Evolutionary conservation across 1,140 invertebrate species (phyloP).

Genomic region (Coelopa frigida): DNA sequence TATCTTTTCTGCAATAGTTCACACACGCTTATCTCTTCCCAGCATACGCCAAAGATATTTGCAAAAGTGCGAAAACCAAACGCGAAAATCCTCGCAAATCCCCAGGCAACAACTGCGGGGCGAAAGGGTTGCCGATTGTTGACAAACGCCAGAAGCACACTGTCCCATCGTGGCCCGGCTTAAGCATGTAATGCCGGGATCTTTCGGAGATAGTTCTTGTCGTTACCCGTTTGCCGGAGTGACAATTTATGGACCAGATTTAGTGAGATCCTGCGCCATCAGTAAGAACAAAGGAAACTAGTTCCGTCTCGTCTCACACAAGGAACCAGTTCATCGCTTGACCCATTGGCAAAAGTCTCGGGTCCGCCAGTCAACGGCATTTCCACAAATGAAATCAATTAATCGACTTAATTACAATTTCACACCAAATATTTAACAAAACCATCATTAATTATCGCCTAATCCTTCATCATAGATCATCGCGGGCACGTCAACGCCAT

Average conservation of each 20-base stretch:
- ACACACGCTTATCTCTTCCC: slow-evolving; percentile 7
- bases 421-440: slow-evolving; percentile 1
- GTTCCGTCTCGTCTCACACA: neutral
- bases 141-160: too few species aligned
- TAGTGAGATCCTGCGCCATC: too few species aligned
- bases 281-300: neutral
- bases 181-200: too few species aligned
- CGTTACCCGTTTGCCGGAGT: too few species aligned
- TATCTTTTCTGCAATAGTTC: slow-evolving; percentile 9
- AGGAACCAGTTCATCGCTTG: neutral
- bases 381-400: neutral
- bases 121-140: too few species aligned
- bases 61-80: neutral
- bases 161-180: too few species aligned
- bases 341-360: too few species aligned
- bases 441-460: slow-evolving; percentile 37
- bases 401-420: neutral
- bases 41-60: too few species aligned
- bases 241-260: too few species aligned
- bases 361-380: too few species aligned
- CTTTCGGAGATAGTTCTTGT: too few species aligned
- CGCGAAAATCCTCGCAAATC: neutral
- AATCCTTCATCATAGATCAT: slow-evolving; percentile 41
- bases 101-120: too few species aligned
- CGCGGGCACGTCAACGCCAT: neutral